A percentile compares a stretch with the other conserved stretches of the same genome.
These are phyloP conservation scores for Prosapia bicincta DNA, from an alignment of 2,888 invertebrate genomes.

Conservation along the genomic window DNA sequence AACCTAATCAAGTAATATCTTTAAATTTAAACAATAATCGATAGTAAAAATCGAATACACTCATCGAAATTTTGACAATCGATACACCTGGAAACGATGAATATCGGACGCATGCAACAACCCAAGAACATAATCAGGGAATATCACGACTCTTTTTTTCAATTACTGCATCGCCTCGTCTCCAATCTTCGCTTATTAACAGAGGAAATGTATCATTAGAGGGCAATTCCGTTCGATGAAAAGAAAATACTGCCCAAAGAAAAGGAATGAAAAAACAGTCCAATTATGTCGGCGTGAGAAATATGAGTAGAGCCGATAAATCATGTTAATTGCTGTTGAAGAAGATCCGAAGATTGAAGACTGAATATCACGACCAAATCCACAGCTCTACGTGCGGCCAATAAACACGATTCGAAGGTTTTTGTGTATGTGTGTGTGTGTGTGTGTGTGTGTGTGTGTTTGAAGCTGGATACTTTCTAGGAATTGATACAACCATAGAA, in stretches of 20 bases:
- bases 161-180: not conserved
- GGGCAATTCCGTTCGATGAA: conserved; percentile 8
- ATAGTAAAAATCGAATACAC: too few relatives aligned
- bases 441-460: too few relatives aligned
- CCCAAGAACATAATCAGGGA: too few relatives aligned
- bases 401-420: not conserved
- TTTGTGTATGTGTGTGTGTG: too few relatives aligned
- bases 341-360: not conserved
- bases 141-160: conserved; percentile 7
- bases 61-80: too few relatives aligned
- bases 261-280: not conserved
- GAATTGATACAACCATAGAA: too few relatives aligned
- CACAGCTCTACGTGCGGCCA: not conserved
- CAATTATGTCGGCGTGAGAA: conserved; percentile 15
- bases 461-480: too few relatives aligned
- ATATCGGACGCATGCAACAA: too few relatives aligned
- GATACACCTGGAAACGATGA: too few relatives aligned
- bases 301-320: not conserved
- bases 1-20: too few relatives aligned
- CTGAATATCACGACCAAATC: not conserved
- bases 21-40: too few relatives aligned
- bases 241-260: conserved; percentile 6
- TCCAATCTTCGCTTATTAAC: conserved; percentile 21
- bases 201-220: conserved; percentile 24
- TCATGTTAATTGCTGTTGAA: conserved; percentile 8